Percentiles rank a stretch among this genome's conserved stretches.
Evolutionary conservation across 2,113 vertebrate genomes (phyloP).

Genomic region (Regulus satrapa): DNA sequence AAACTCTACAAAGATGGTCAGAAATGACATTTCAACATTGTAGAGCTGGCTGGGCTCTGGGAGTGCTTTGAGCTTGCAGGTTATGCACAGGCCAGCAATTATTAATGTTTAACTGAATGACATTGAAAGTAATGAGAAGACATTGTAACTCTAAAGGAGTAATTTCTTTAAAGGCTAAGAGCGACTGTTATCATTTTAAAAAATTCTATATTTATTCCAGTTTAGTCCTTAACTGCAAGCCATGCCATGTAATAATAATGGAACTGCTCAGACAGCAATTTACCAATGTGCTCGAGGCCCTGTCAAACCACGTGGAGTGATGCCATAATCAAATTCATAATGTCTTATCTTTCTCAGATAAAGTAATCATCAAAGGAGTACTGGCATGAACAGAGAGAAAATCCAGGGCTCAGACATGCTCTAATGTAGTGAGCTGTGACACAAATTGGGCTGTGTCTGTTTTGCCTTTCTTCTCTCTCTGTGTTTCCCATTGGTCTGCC

Average conservation of each 20-base stretch:
- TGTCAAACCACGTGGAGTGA: background rate
- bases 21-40: conserved; percentile 24
- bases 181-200: background rate
- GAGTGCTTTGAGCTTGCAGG: conserved; percentile 40
- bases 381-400: conserved; percentile 52
- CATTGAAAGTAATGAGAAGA: background rate
- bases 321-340: conserved; percentile 33
- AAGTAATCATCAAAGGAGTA: conserved; percentile 17
- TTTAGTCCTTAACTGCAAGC: background rate
- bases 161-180: conserved; percentile 22
- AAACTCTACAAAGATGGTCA: background rate
- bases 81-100: conserved; percentile 33
- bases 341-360: conserved; percentile 37
- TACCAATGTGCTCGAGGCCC: conserved; percentile 21
- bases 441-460: conserved; percentile 34
- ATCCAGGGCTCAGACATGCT: conserved; percentile 48
- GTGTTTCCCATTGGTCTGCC: background rate
- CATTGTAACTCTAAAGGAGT: conserved; percentile 26
- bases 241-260: background rate
- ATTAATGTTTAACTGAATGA: background rate
- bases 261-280: conserved; percentile 13
- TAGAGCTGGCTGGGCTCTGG: background rate
- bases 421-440: conserved; percentile 38
- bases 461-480: conserved; percentile 21
- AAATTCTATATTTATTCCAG: conserved; percentile 28